A percentile compares a stretch with the other conserved stretches of the same genome.
Evolutionary conservation across 2,797 vertebrate genomes (phyloP).

Genomic region (Sebastes trivittatus): DNA sequence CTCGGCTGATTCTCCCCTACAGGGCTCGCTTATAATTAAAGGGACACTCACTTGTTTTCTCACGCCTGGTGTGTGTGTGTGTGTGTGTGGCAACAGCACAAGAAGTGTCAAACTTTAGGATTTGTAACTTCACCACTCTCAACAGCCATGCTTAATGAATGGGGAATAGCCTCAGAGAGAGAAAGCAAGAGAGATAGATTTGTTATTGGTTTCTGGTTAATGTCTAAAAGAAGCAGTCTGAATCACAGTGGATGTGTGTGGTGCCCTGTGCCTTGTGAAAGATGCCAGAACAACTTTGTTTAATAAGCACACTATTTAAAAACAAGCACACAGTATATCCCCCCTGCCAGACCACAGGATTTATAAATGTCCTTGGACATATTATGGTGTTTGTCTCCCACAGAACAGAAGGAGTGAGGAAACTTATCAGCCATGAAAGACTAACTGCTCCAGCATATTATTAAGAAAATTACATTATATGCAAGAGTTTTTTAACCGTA

Average conservation of each 20-base stretch:
- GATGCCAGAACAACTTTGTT: constrained; percentile 73
- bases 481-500: too few species aligned
- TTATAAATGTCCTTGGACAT: constrained; percentile 55
- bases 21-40: constrained; percentile 79
- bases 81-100: neutral
- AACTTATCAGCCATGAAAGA: constrained; percentile 5
- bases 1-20: constrained; percentile 67
- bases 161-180: neutral
- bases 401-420: neutral
- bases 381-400: constrained; percentile 71
- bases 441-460: neutral
- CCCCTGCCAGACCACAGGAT: constrained; percentile 16
- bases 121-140: neutral
- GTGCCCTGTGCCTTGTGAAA: constrained; percentile 42
- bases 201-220: constrained; percentile 43
- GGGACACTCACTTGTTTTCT: constrained; percentile 76
- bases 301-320: constrained; percentile 69
- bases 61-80: neutral
- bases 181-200: neutral
- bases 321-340: constrained; percentile 63
- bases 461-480: too few species aligned
- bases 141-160: constrained; percentile 7
- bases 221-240: constrained; percentile 32
- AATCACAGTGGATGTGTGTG: constrained; percentile 19
- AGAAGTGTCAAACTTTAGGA: neutral